These are phyloP conservation scores for Eonycteris spelaea DNA, from an alignment of 2,113 vertebrate genomes.

Conservation along the genomic window DNA sequence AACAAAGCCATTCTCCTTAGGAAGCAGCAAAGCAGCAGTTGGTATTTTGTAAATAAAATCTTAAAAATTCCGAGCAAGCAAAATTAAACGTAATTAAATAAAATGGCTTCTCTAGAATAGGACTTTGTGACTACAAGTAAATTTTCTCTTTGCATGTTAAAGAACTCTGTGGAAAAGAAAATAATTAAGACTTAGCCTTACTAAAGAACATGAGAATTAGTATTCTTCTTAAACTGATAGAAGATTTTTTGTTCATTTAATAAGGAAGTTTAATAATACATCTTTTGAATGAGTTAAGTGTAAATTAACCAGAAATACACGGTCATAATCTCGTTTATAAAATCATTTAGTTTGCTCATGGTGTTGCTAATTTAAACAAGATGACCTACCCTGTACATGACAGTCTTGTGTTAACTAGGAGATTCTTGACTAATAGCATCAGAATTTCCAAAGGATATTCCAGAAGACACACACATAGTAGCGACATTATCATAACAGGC, in stretches of 20 bases:
- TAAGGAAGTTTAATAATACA: conserved; percentile 44
- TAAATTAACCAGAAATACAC: conserved; percentile 68
- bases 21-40: conserved; percentile 2
- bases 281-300: conserved; percentile 68
- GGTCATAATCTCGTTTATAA: conserved; percentile 36
- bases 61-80: not conserved
- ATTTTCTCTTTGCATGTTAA: conserved; percentile 54
- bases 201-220: not conserved
- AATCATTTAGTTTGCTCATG: conserved; percentile 55
- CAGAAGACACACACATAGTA: conserved; percentile 48
- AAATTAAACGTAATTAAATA: conserved; percentile 54
- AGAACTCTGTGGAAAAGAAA: conserved; percentile 32
- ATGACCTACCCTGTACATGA: conserved; percentile 55
- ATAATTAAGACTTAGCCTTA: conserved; percentile 25
- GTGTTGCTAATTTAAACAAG: conserved; percentile 73
- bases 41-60: conserved; percentile 15
- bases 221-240: conserved; percentile 51
- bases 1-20: not conserved
- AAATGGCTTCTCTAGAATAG: conserved; percentile 22
- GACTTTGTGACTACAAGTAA: not conserved
- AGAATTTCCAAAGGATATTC: conserved; percentile 59
- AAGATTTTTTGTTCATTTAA: conserved; percentile 54
- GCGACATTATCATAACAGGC: conserved; percentile 39
- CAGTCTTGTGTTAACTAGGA: conserved; percentile 49
- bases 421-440: conserved; percentile 61